Evolutionary conservation across 2,797 vertebrate genomes (phyloP), one percentile per base, ranked within the genome.

Genomic region (Crocidura indochinensis): DNA sequence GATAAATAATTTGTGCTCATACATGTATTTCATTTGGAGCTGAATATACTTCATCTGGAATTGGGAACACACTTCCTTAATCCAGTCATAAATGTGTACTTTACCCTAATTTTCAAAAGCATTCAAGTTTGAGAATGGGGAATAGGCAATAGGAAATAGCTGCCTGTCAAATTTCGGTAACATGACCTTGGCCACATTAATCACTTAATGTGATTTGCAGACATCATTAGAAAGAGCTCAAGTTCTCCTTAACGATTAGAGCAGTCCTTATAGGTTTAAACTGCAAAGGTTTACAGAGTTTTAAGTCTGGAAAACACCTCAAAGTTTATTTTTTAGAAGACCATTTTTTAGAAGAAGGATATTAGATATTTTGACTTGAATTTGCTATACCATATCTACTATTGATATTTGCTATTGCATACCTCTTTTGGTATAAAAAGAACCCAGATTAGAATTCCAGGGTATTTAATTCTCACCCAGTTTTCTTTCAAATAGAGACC

Each of bases 261-360:
- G 56, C 17, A 20, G 51, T 60, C 19, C 17, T 60, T 60, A 20
- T 19, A 60, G 56, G 17, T 60, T 60, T 60, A 6, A 20, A 20
- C 17, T 22, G 20, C 56, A 46, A 27, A 84, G 49, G 19, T 27
- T 77, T 10, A 2, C 20, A 71, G 90, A 89, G 82, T 82, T 94
- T 94, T 56, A 90, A 87, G 80, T 93, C 60, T 51, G 69, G 27
- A 87, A 80, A 31, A 74, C 11, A n/a, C 22, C 12, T 84, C 4
- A 11, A 31, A 85, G 65, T 64, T 84, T 53, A 51, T 1, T 26
- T 62, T 60, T 67, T 78, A 60, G 88, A 60, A 84, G 90, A 53
- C 60, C 1, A 38, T n/a, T n/a, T n/a, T n/a, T n/a, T n/a, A n/a
- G n/a, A n/a, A n/a, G n/a, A n/a, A 75, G 51, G 27, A 49, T 67